These are phyloP conservation scores for Orycteropus afer DNA, from an alignment of 2,113 vertebrate species.

Conservation along the genomic window DNA sequence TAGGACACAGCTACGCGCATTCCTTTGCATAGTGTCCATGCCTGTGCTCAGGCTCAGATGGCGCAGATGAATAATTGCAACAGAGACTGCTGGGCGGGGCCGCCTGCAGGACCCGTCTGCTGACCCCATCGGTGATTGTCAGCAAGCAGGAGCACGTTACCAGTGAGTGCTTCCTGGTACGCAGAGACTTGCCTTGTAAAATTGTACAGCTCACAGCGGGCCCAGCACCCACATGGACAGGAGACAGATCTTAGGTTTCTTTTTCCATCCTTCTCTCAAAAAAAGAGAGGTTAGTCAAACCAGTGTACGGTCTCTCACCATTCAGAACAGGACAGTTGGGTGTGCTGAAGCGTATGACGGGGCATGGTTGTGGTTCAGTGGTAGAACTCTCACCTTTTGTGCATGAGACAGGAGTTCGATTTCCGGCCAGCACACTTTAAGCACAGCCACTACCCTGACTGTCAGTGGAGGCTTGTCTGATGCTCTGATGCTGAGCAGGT, in stretches of 20 bases:
- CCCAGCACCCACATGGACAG: rapidly evolving
- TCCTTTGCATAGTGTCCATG: rapidly evolving
- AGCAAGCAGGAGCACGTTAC: rapidly evolving
- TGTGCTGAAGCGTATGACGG: neutral
- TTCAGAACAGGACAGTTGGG: neutral
- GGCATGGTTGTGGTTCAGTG: neutral
- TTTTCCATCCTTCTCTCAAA: neutral
- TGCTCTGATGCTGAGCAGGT: neutral
- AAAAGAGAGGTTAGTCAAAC: neutral
- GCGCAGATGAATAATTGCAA: rapidly evolving
- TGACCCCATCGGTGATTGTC: rapidly evolving
- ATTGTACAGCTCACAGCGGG: neutral
- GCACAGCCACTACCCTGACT: neutral
- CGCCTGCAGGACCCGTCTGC: neutral
- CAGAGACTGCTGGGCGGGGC: neutral
- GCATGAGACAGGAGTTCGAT: neutral
- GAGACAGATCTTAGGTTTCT: too few relatives aligned
- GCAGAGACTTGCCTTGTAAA: neutral
- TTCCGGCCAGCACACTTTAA: neutral
- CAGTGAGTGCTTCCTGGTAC: rapidly evolving
- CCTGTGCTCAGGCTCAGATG: rapidly evolving
- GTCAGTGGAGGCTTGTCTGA: neutral
- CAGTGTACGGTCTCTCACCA: rapidly evolving
- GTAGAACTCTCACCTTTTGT: neutral
- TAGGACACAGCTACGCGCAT: neutral